Percentiles rank a stretch among this genome's conserved stretches.
Conservation (phyloP, 2,888 invertebrate species). For the Corythucha ciliata region DNA sequence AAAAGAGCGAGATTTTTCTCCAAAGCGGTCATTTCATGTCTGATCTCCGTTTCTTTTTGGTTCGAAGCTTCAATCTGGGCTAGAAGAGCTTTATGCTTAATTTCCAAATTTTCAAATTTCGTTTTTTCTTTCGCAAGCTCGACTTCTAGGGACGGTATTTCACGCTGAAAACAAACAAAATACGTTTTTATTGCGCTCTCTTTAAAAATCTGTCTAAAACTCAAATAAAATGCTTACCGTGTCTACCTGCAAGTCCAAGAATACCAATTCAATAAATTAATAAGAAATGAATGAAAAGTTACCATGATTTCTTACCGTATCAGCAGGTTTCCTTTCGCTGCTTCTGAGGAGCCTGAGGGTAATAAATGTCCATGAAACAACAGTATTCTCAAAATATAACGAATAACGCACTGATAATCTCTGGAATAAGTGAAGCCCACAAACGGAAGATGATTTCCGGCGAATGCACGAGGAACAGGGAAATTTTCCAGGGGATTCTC, state of each 20-base stretch:
- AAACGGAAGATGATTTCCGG: slow-evolving; percentile 96
- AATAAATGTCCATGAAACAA: no score
- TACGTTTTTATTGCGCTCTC: no score
- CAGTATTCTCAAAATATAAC: no score
- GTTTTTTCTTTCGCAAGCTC: slow-evolving; percentile 65
- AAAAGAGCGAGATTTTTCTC: slow-evolving; percentile 80
- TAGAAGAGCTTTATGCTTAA: slow-evolving; percentile 61
- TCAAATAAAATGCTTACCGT: no score
- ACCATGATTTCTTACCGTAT: no score
- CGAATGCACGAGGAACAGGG: slow-evolving; percentile 93
- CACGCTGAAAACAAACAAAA: slow-evolving; percentile 16
- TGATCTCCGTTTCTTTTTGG: slow-evolving; percentile 65
- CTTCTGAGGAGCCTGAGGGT: no score
- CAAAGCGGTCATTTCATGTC: slow-evolving; percentile 69
- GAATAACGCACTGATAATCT: slow-evolving; percentile 60
- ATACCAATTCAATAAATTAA: no score
- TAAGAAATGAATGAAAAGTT: no score
- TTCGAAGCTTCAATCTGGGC: slow-evolving; percentile 67
- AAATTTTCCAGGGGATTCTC: slow-evolving; percentile 89
- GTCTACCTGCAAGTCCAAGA: no score
- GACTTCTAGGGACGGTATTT: slow-evolving; percentile 48
- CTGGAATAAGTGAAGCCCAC: slow-evolving; percentile 96
- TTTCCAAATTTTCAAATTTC: slow-evolving; percentile 62
- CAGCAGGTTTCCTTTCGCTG: no score
- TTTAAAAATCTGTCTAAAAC: no score